Evolutionary conservation across 2,888 invertebrate species (phyloP), one percentile per base, ranked within the genome.

Genomic region (Thymelicus sylvestris): DNA sequence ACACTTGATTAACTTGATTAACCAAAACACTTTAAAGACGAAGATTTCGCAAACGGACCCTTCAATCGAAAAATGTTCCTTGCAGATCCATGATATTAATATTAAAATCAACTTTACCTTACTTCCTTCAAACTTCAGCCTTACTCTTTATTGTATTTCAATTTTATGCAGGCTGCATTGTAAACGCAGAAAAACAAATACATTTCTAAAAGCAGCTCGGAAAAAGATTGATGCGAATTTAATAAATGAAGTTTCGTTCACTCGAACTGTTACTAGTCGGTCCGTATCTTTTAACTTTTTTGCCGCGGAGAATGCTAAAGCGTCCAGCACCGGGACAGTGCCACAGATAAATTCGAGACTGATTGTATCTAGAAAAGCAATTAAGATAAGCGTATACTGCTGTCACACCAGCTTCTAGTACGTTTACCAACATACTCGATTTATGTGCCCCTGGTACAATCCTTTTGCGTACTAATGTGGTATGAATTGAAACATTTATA

Each of bases 341-440:
- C 83, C 82, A 80, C 83, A 84, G 89, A 90, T 91, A 91, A 89
- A 91, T 90, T 86, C 85, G 81, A 84, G 83, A 80, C 78, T 76
- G 90, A 71, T 71, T 15, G 66, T 66, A 71, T 71, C 91, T 86
- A 77, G 79, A 80, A 78, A 88, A 86, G 90, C 91, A 91, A 92
- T 92, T 91, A 92, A 92, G 92, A 92, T 92, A 92, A 90, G 81
- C 86, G 87, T 81, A 87, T 88, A 85, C 85, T 83, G 85, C 90
- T 89, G 90, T 90, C 90, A 87, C 86, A 83, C 86, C 86, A 83
- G 84, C 86, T 85, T 83, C 83, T 80, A 80, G 81, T 81, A 80
- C 86, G 83, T 86, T 88, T 85, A 87, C 86, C 70, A 60, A 65
- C 80, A 78, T 77, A 78, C 79, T 77, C 81, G 82, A 88, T 88